phyloP scores from a whole-genome alignment of 2,113 vertebrate species.

The Stigmatopora nigra region DNA sequence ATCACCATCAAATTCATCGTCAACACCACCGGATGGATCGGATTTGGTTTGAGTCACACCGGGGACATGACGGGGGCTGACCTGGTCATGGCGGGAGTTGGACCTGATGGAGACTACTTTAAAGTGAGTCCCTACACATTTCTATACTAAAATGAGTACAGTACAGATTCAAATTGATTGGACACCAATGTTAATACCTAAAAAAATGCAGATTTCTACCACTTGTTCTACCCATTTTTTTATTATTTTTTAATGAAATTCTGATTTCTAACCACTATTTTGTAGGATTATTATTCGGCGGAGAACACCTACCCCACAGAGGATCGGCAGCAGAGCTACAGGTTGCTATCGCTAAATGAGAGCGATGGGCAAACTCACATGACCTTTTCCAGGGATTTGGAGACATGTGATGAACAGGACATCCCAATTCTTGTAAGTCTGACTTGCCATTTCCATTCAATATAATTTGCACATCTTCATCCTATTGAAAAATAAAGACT shows the following conservation, averaged over 20 bases:
- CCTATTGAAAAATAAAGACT: too few species aligned
- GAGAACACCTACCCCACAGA: slow-evolving; percentile 53
- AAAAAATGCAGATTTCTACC: too few species aligned
- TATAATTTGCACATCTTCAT: too few species aligned
- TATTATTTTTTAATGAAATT: too few species aligned
- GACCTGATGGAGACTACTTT: slow-evolving; percentile 64
- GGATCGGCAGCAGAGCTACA: slow-evolving; percentile 71
- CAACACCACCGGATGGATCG: slow-evolving; percentile 70
- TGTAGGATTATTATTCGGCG: slow-evolving; percentile 64
- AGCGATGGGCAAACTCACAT: slow-evolving; percentile 60
- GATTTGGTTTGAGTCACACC: slow-evolving; percentile 67
- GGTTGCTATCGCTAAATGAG: slow-evolving; percentile 64
- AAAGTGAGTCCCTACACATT: slow-evolving; percentile 47
- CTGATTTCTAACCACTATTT: neutral
- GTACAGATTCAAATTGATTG: too few species aligned
- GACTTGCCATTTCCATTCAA: neutral
- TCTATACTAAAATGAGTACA: too few species aligned
- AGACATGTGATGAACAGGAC: slow-evolving; percentile 67
- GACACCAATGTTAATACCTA: too few species aligned
- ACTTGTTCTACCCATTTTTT: too few species aligned
- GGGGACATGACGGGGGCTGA: slow-evolving; percentile 64
- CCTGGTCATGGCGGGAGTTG: slow-evolving; percentile 67
- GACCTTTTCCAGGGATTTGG: slow-evolving; percentile 60
- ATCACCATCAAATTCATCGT: slow-evolving; percentile 69
- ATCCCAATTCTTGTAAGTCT: slow-evolving; percentile 65